These are phyloP conservation scores for Picathartes gymnocephalus DNA, from an alignment of 2,113 vertebrate genomes.

Conservation along the genomic window DNA sequence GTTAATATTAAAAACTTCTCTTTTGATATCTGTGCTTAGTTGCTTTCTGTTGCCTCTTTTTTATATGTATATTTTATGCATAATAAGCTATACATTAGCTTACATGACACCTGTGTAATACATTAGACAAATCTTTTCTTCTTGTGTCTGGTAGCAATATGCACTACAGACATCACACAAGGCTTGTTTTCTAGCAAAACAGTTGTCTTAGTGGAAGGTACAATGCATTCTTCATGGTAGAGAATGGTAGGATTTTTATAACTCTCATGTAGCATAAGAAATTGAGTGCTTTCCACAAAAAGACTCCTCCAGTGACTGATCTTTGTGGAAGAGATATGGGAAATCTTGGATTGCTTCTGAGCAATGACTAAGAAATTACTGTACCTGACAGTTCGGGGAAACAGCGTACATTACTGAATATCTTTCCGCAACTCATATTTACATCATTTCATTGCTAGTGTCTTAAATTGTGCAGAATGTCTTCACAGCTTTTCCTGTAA, in stretches of 20 bases:
- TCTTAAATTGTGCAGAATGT: not conserved
- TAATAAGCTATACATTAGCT: not conserved
- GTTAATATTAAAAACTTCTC: not conserved
- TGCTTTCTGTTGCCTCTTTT: not conserved
- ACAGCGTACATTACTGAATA: not conserved
- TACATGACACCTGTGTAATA: not conserved
- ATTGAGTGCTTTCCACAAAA: not conserved
- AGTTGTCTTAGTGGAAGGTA: not conserved
- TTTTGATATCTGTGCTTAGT: not conserved
- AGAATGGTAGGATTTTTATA: not conserved
- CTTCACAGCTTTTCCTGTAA: not conserved
- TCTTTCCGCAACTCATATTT: not conserved
- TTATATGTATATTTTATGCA: not conserved
- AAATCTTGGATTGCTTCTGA: not conserved
- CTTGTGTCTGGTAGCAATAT: not conserved
- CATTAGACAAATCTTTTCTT: not conserved
- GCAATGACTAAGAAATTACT: not conserved
- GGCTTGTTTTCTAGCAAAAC: not conserved
- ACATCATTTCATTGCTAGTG: not conserved
- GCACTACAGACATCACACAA: not conserved
- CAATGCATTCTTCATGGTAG: not conserved
- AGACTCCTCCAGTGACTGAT: not conserved
- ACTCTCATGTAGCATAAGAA: not conserved
- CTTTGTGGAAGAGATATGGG: not conserved
- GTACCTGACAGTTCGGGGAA: conserved; percentile 3